Conservation (phyloP, 2,797 vertebrate genomes). For the Staurois parvus region DNA sequence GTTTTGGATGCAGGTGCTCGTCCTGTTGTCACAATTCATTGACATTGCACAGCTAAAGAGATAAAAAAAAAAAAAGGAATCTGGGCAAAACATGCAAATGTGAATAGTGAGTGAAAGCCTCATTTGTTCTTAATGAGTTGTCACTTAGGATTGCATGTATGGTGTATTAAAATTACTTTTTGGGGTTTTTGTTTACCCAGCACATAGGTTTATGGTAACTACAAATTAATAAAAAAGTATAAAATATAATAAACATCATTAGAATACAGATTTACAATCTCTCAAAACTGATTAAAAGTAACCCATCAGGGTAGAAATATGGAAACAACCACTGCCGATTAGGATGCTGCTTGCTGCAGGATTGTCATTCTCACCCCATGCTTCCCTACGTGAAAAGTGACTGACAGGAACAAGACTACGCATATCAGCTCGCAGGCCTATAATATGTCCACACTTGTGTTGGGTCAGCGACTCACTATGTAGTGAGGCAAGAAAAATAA, state of each 20-base stretch:
- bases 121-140: conserved; percentile 28
- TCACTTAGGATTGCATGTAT: not conserved
- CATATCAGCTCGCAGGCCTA: not conserved
- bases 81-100: conserved; percentile 24
- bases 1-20: conserved; percentile 45
- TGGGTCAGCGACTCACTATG: too few relatives aligned
- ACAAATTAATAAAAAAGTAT: not conserved
- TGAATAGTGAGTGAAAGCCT: not conserved
- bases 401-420: not conserved
- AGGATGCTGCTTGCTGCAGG: too few relatives aligned
- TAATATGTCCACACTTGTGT: not conserved
- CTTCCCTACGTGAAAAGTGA: not conserved
- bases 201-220: not conserved
- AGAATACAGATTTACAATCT: too few relatives aligned
- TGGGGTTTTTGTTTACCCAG: not conserved
- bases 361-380: not conserved
- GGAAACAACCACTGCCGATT: too few relatives aligned
- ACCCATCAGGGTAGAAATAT: not conserved
- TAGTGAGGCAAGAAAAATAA: not conserved
- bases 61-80: not conserved
- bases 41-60: conserved; percentile 15
- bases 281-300: too few relatives aligned
- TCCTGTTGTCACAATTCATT: conserved; percentile 35
- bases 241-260: too few relatives aligned
- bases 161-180: not conserved